phyloP scores from a whole-genome alignment of 1,140 invertebrate genomes.

The Scaptomyza hsui region DNA sequence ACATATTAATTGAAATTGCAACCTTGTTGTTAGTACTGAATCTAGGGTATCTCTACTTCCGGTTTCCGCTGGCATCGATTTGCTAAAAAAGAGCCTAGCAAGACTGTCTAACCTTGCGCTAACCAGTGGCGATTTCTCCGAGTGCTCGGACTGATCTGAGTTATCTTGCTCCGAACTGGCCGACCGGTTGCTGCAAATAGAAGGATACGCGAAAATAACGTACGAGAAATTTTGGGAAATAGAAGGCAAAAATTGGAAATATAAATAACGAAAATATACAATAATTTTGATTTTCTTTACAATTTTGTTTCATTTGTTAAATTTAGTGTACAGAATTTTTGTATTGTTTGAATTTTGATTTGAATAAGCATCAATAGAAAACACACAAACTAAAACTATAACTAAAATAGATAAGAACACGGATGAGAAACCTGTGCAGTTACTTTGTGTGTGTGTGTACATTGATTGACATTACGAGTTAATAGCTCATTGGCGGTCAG shows the following conservation, averaged over 20 bases:
- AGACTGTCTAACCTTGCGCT: conserved; percentile 87
- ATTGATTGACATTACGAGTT: conserved; percentile 16
- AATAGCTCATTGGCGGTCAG: conserved; percentile 23
- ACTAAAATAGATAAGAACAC: conserved; percentile 16
- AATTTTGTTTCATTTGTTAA: conserved; percentile 11
- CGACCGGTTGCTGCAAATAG: conserved; percentile 85
- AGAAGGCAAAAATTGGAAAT: conserved; percentile 14
- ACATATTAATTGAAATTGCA: conserved; percentile 69
- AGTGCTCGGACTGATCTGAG: conserved; percentile 84
- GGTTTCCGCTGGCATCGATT: conserved; percentile 85
- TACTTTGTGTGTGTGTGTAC: conserved; percentile 26
- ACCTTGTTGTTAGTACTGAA: conserved; percentile 84
- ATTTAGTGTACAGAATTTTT: conserved; percentile 13
- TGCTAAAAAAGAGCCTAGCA: conserved; percentile 87
- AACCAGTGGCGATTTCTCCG: conserved; percentile 86
- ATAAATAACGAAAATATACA: conserved; percentile 39
- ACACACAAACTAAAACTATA: conserved; percentile 30
- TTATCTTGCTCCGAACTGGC: conserved; percentile 86
- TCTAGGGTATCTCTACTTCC: conserved; percentile 84
- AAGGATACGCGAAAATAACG: conserved; percentile 59
- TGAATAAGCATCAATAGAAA: conserved; percentile 27
- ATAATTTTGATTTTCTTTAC: conserved; percentile 25
- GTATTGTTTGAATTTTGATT: conserved; percentile 8
- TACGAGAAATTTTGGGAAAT: conserved; percentile 35
- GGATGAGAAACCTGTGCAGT: conserved; percentile 45